Evolutionary conservation across 2,113 vertebrate genomes (phyloP), one percentile per base, ranked within the genome.

Genomic region (Nesoenas mayeri): DNA sequence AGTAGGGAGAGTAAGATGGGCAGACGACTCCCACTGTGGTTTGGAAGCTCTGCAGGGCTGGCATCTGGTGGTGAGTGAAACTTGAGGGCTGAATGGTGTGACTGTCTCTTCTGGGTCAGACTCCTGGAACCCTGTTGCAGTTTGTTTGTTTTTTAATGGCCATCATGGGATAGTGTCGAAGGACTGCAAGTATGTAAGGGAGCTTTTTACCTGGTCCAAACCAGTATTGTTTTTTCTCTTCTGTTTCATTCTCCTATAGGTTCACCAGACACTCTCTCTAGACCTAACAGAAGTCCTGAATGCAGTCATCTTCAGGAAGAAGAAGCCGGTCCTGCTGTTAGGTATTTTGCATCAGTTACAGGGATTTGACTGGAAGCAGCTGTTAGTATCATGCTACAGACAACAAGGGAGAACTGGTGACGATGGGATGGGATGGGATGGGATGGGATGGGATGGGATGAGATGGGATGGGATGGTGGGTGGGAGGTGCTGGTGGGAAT

Each of bases 231-330:
- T 61, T 93, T 38, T 60, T 47, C 18, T 79, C 13, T 65, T 75
- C 4, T 84, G 12, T 81, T 89, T 93, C 24, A 51, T 96, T 96
- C 32, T 91, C 32, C 64, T 88, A 21, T 72, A 98, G 99, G 98
- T 99, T 90, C 98, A 98, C 87, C 98, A 98, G 97, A 97, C 89
- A 6, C 91, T 99, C 81, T 98, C 95, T 78, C 96, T 99, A 97
- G 98, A 98, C 91, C 91, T 99, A 93, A 98, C 98, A 66, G 83
- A 97, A 84, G 84, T 98, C 44, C 64, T 99, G 97, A 98, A 98
- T 79, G 92, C 92, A 71, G 96, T 99, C 38, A 97, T 98, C 54
- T 96, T 99, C 92, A 98, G 97, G 24, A 99, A 98, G 85, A 98
- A 98, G 96, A 98, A 98, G 85, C 96, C 97, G 53, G 89, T 98